Percentiles rank a stretch among this genome's conserved stretches.
These are phyloP conservation scores for Perizoma flavofasciatum DNA, from an alignment of 2,888 invertebrate species.

Conservation along the genomic window DNA sequence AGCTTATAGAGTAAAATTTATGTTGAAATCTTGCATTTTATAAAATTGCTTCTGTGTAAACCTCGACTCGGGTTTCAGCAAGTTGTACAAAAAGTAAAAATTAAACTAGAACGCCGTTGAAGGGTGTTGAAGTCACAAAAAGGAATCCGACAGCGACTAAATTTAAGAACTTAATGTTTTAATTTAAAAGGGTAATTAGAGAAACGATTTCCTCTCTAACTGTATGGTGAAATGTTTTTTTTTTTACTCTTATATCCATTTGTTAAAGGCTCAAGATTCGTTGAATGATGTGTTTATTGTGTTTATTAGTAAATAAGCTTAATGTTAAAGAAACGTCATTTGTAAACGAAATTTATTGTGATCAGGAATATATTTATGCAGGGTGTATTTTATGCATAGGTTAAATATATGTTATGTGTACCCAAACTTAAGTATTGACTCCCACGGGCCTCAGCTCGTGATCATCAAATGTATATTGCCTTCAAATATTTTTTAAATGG, in stretches of 20 bases:
- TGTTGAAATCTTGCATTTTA: constrained; percentile 7
- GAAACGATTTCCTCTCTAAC: constrained; percentile 18
- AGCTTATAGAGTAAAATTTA: background rate
- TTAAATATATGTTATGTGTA: too few relatives aligned
- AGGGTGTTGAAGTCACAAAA: constrained; percentile 13
- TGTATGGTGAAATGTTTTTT: background rate
- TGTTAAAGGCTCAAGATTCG: background rate
- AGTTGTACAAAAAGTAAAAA: constrained; percentile 10
- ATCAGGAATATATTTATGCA: constrained; percentile 21
- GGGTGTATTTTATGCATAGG: background rate
- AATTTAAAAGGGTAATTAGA: constrained; percentile 21
- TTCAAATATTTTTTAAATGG: too few relatives aligned
- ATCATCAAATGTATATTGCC: too few relatives aligned
- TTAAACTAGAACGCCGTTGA: constrained; percentile 7
- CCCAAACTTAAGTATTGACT: too few relatives aligned
- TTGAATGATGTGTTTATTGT: constrained; percentile 1
- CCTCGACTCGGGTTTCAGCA: constrained; percentile 1
- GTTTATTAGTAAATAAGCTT: background rate
- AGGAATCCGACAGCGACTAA: constrained; percentile 5
- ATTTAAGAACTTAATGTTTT: constrained; percentile 12
- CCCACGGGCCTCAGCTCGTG: too few relatives aligned
- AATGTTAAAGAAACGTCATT: constrained; percentile 11
- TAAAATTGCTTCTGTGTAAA: background rate
- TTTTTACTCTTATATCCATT: constrained; percentile 4
- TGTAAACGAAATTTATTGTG: constrained; percentile 17